phyloP scores from a whole-genome alignment of 1,140 invertebrate species.

The Drosophila sucinea region DNA sequence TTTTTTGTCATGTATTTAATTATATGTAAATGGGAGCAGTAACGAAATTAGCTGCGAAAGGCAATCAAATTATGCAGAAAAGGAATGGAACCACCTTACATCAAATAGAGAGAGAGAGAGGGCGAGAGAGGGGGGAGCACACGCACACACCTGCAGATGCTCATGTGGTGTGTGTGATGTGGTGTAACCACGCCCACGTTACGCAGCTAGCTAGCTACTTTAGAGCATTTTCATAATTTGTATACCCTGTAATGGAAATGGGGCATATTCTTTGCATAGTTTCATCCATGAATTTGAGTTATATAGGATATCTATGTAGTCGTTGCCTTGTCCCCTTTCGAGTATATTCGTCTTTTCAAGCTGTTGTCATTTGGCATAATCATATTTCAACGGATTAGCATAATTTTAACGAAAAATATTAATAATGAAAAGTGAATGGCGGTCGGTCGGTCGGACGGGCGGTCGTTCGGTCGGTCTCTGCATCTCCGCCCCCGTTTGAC shows the following conservation, averaged over 20 bases:
- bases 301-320: background rate
- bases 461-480: background rate
- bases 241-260: background rate
- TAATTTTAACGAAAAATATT: slow-evolving; percentile 78
- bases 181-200: slow-evolving; percentile 25
- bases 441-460: slow-evolving; percentile 29
- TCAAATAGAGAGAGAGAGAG: no score
- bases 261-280: background rate
- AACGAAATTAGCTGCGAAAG: slow-evolving; percentile 72
- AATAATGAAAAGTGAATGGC: slow-evolving; percentile 81
- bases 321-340: background rate
- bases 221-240: slow-evolving; percentile 5
- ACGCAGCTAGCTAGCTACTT: slow-evolving; percentile 15
- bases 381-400: slow-evolving; percentile 82
- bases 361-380: slow-evolving; percentile 80
- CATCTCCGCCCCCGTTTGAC: slow-evolving; percentile 32
- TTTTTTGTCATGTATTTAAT: slow-evolving; percentile 65
- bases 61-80: slow-evolving; percentile 76
- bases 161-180: slow-evolving; percentile 13
- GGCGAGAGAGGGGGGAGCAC: background rate
- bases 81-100: slow-evolving; percentile 16
- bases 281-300: background rate
- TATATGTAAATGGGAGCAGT: slow-evolving; percentile 41
- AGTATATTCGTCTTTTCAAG: slow-evolving; percentile 49
- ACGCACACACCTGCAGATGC: slow-evolving; percentile 47